These are phyloP conservation scores for Pseudonaja textilis DNA, from an alignment of 2,113 vertebrate genomes.

Conservation along the genomic window DNA sequence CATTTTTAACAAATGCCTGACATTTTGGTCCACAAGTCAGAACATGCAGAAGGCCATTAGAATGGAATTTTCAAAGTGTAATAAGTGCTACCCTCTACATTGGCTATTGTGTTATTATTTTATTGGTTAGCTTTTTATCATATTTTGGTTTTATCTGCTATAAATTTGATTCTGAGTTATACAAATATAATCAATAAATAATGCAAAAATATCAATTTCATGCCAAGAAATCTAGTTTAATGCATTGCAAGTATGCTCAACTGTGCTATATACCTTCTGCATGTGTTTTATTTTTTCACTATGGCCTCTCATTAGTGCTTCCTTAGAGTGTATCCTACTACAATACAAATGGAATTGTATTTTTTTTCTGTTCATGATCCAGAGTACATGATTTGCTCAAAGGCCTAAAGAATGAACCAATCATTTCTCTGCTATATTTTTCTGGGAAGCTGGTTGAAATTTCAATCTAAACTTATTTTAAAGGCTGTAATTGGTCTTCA, in stretches of 20 bases:
- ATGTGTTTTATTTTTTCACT: background rate
- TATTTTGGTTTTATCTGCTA: background rate
- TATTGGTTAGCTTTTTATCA: background rate
- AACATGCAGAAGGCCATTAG: background rate
- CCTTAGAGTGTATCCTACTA: background rate
- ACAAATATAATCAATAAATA: background rate
- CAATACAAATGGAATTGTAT: constrained; percentile 5
- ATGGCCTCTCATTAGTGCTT: background rate
- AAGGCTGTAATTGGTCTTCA: background rate
- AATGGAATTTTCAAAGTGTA: background rate
- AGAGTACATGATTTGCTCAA: background rate
- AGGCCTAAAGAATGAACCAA: background rate
- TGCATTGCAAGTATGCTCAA: background rate
- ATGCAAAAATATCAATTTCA: background rate
- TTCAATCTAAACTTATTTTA: constrained; percentile 18
- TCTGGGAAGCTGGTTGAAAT: background rate
- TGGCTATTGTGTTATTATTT: background rate
- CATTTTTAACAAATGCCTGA: background rate
- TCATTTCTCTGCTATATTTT: background rate
- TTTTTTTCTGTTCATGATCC: background rate
- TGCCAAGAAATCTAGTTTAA: background rate
- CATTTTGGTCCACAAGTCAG: background rate
- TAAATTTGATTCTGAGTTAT: background rate
- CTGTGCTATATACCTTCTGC: background rate
- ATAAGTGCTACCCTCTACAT: background rate